phyloP scores from a whole-genome alignment of 2,888 invertebrate genomes.

The Heliconius hortense region DNA sequence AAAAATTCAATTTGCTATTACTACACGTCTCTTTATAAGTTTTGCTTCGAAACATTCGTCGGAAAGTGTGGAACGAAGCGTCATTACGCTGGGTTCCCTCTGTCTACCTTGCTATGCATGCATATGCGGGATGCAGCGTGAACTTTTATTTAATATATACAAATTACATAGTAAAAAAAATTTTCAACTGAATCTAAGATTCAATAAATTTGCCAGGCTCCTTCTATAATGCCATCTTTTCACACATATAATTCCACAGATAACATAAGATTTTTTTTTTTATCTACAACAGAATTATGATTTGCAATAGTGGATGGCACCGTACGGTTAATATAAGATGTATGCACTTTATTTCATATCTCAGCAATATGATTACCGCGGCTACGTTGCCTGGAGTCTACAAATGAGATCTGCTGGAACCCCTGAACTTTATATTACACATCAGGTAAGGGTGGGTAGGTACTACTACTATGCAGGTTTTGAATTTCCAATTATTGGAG shows the following conservation, averaged over 20 bases:
- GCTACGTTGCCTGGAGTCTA: slow-evolving; percentile 49
- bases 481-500: slow-evolving; percentile 20
- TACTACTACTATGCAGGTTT: background rate
- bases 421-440: slow-evolving; percentile 41
- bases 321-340: slow-evolving; percentile 41
- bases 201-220: no score
- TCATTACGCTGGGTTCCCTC: no score
- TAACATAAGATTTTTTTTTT: background rate
- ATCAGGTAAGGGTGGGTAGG: slow-evolving; percentile 13
- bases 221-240: background rate
- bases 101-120: no score
- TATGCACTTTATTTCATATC: slow-evolving; percentile 53
- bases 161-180: no score
- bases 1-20: no score
- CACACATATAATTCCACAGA: background rate
- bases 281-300: slow-evolving; percentile 6
- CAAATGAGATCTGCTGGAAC: slow-evolving; percentile 54
- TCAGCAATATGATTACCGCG: slow-evolving; percentile 55
- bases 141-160: no score
- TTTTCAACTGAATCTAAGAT: no score
- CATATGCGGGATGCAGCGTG: no score
- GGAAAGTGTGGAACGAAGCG: no score
- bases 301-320: slow-evolving; percentile 35
- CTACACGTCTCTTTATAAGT: background rate
- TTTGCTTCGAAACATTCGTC: background rate